These are phyloP conservation scores for Bombus cullumanus DNA, from an alignment of 1,140 invertebrate genomes.

Conservation along the genomic window DNA sequence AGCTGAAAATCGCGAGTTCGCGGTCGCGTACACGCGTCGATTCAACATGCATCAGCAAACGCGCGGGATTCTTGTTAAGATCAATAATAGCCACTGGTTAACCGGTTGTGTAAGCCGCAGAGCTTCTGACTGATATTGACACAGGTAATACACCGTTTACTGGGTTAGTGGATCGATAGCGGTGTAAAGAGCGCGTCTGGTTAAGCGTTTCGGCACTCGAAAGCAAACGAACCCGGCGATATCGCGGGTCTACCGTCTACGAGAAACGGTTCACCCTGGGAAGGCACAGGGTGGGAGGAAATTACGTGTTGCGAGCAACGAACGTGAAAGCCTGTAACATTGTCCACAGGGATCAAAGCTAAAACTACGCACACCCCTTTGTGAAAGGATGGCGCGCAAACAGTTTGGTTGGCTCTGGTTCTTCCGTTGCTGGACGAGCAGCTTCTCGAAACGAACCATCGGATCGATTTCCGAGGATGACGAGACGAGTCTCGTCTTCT, in stretches of 20 bases:
- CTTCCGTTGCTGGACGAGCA: not conserved
- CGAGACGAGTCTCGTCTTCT: not conserved
- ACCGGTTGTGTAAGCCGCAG: not conserved
- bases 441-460: conserved; percentile 6
- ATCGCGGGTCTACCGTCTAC: not conserved
- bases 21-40: not conserved
- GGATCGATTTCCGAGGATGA: conserved; percentile 31
- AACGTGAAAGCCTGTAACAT: conserved; percentile 63
- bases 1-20: not conserved
- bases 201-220: not conserved
- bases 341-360: conserved; percentile 66
- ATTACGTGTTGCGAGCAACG: conserved; percentile 67
- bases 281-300: conserved; percentile 5
- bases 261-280: not conserved
- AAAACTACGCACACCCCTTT: conserved; percentile 53
- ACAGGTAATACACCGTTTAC: conserved; percentile 8
- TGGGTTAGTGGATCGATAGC: conserved; percentile 27
- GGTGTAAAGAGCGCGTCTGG: not conserved
- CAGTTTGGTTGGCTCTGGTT: too few species aligned
- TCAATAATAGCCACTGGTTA: conserved; percentile 15
- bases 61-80: not conserved
- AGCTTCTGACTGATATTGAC: conserved; percentile 2
- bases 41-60: not conserved
- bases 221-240: not conserved
- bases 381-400: not conserved